Conservation (phyloP, 2,888 invertebrate species). For the Cabera pusaria region DNA sequence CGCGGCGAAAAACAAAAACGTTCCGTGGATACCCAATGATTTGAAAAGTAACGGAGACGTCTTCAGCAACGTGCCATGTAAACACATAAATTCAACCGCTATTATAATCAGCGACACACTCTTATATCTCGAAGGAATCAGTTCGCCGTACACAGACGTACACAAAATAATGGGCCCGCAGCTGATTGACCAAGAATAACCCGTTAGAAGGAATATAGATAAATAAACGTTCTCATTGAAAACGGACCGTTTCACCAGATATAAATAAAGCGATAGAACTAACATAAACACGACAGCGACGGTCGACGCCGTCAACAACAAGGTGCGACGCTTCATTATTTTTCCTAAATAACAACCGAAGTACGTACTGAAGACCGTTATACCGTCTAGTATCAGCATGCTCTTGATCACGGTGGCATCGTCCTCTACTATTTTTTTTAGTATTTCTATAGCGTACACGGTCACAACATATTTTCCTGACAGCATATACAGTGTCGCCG, state of each 20-base stretch:
- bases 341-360: neutral
- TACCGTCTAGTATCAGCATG: constrained; percentile 3
- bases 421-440: neutral
- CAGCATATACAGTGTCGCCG: neutral
- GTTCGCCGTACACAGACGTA: neutral
- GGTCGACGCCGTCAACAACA: neutral
- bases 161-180: neutral
- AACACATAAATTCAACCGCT: neutral
- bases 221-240: neutral
- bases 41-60: neutral
- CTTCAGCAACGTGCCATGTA: neutral
- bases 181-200: neutral
- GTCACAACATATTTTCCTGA: constrained; percentile 1
- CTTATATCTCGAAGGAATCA: neutral
- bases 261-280: constrained; percentile 3
- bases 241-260: neutral
- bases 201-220: neutral
- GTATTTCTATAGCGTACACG: neutral
- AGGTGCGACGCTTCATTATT: neutral
- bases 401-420: neutral
- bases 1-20: constrained; percentile 2
- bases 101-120: neutral
- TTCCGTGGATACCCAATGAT: neutral
- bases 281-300: neutral
- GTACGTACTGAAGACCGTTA: constrained; percentile 1